Evolutionary conservation across 2,888 invertebrate species (phyloP), one percentile per base, ranked within the genome.

Genomic region (Cryptus armator): DNA sequence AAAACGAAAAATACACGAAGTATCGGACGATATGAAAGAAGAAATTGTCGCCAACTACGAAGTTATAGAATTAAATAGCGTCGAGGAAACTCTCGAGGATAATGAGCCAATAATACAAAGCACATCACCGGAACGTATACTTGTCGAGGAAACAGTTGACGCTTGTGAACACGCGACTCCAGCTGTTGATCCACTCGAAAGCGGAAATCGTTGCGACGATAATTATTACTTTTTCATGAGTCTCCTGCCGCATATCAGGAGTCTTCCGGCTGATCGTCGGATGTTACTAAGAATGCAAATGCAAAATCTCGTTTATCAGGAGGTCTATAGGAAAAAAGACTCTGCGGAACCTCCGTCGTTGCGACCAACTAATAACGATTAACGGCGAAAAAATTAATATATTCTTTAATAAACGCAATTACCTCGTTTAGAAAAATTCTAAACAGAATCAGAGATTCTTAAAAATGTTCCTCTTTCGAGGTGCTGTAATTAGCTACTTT

Each of bases 141-240:
- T 91, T 3, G 89, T 89, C 44, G 72, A 59, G 9, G 91, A 92
- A 53, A 88, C 84, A 64, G 91, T 90, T 46, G 90, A 90, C 59
- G 90, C 91, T 67, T 85, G 91, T 4, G 91, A 92, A 37, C 91
- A 91, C 64, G 90, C 91, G 53, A 89, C 79, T 43, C 91, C 88
- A 6, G 82, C 87, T 10, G 87, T 89, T 16, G 92, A 92, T 84
- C 91, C 91, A 0, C 83, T 92, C 9, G 92, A 92, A 14, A 89
- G 89, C 14, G 79, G 79, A 19, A 89, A 90, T 66, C 90, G 91
- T 53, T 91, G 90, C 66, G 94, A 94, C 78, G 94, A 94, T 80
- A 94, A 94, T 88, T 94, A 94, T 84, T 93, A 93, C 87, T 94
- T 94, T 83, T 89, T 94, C 37, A 92, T 94, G 91, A 94, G 94